A percentile compares a stretch with the other conserved stretches of the same genome.
Evolutionary conservation across 2,888 invertebrate genomes (phyloP).

Genomic region (Cosmorhoe ocellata): DNA sequence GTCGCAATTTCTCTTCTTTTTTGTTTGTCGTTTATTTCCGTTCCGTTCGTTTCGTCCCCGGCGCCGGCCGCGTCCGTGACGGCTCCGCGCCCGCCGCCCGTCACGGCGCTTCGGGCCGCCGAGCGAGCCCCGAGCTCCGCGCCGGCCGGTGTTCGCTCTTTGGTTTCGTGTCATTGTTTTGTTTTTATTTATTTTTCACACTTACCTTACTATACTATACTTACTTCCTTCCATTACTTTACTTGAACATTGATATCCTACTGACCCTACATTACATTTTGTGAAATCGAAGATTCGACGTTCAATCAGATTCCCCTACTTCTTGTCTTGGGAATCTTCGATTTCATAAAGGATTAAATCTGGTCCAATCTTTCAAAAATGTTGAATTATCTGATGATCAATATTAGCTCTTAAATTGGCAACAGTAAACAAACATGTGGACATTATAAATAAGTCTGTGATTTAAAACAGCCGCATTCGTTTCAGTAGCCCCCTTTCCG

Average conservation of each 20-base stretch:
- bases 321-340: conserved; percentile 4
- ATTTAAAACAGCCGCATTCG: not conserved
- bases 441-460: conserved; percentile 1
- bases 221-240: conserved; percentile 46
- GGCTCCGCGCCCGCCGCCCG: conserved; percentile 8
- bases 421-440: conserved; percentile 11
- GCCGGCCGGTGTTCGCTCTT: conserved; percentile 33
- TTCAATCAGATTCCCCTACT: not conserved
- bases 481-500: conserved; percentile 17
- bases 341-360: conserved; percentile 6
- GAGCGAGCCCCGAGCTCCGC: conserved; percentile 40
- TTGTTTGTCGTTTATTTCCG: conserved; percentile 28
- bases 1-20: conserved; percentile 72
- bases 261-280: conserved; percentile 34
- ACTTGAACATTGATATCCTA: conserved; percentile 21
- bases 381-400: not conserved
- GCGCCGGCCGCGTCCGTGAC: conserved; percentile 21
- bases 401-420: conserved; percentile 4
- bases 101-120: conserved; percentile 33
- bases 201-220: conserved; percentile 41
- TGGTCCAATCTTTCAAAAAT: not conserved
- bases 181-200: conserved; percentile 47
- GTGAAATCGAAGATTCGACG: conserved; percentile 47
- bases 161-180: conserved; percentile 34
- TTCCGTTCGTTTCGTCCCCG: conserved; percentile 18